Evolutionary conservation across 23 tunicate genomes (phyloP), one percentile per base, ranked within the genome.

Genomic region (Halocynthia roretzi): DNA sequence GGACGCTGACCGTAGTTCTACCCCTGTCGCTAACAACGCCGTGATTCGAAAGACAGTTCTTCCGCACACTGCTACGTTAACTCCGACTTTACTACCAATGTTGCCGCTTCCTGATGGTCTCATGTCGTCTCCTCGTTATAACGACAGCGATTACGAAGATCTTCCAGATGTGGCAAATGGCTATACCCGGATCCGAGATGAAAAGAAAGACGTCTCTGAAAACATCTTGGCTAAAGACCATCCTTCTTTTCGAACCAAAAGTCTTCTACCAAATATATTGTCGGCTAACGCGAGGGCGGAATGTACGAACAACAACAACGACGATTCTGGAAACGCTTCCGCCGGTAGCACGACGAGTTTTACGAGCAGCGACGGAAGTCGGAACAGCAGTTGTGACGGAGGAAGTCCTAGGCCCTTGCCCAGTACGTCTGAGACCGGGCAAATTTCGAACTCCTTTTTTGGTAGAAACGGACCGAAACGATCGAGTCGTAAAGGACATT

Each of bases 311-410:
- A 85, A 82, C 71, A 85, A 71, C 66, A 85, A 85, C 48, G 98
- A 92, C 55, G 98, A 92, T 67, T 86, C 92, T 14, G 98, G 98
- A 40, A 92, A 92, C 57, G 98, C 92, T 40, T 92, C 98, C 0
- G 98, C 87, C n/a, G 89, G 85, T 8, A 89, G 96, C 85, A 87
- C 83, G 23, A 70, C 82, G 0, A 87, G 93, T 50, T 82, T 87
- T 49, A 82, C 86, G n/a, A 92, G 98, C 81, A 77, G 82, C 50
- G 84, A 84, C 61, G 97, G 90, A 7, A 91, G 97, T 53, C 70
- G 97, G 5, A 89, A 84, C 75, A 70, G 91, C 71, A 91, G 97
- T 65, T 92, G 92, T 53, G 98, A 92, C 71, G 91, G 97, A 15
- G 91, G 87, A 53, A 76, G 83, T 48, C 90, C 90, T 0, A 68